phyloP scores from a whole-genome alignment of 1,140 invertebrate genomes.

The Bilobella aurantiaca region DNA sequence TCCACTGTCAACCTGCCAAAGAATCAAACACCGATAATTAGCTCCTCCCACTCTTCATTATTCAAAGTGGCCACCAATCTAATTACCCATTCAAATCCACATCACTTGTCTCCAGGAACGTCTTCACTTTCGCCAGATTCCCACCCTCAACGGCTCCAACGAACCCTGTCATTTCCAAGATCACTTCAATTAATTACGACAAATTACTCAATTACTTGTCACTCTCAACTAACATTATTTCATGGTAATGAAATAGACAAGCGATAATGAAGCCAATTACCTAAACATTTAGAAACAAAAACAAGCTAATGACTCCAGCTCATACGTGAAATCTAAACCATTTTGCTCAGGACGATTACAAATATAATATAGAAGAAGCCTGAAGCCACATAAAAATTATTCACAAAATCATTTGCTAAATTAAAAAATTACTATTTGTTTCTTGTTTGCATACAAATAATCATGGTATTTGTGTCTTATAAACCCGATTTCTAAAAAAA shows the following conservation, averaged over 20 bases:
- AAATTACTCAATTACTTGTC: not conserved
- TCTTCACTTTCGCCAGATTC: slow-evolving; percentile 76
- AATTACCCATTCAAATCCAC: slow-evolving; percentile 89
- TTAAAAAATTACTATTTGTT: no score
- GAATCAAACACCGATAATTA: slow-evolving; percentile 6
- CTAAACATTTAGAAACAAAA: no score
- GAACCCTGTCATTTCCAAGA: slow-evolving; percentile 50
- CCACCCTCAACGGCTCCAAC: slow-evolving; percentile 87
- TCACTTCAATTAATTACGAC: slow-evolving; percentile 13
- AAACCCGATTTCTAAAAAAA: no score
- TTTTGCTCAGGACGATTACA: no score
- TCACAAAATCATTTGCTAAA: no score
- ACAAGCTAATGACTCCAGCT: no score
- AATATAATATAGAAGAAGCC: no score
- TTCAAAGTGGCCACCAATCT: slow-evolving; percentile 31
- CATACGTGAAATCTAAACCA: no score
- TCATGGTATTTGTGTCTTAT: no score
- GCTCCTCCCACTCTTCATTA: not conserved
- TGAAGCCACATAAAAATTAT: no score
- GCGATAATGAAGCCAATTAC: no score
- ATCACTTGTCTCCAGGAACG: slow-evolving; percentile 77
- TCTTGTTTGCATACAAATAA: no score
- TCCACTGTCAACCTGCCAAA: slow-evolving; percentile 62
- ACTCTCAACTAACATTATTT: not conserved
- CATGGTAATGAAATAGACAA: not conserved